A percentile compares a stretch with the other conserved stretches of the same genome.
Conservation (phyloP, 2,113 vertebrate species). For the Brachyistius frenatus region DNA sequence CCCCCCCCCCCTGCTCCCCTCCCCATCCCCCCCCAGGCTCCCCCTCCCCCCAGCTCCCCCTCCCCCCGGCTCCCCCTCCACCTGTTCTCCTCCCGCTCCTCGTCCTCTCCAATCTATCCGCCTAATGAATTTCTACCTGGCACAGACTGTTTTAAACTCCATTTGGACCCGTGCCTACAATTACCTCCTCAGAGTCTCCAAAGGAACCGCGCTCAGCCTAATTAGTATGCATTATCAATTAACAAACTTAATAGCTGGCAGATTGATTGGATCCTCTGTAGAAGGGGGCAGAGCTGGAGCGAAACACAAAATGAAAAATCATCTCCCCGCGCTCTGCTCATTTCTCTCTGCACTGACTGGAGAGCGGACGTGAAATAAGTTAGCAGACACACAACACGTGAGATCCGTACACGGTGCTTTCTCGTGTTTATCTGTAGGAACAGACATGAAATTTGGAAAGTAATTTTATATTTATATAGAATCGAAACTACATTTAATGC, state of each 20-base stretch:
- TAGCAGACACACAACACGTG: too few species aligned
- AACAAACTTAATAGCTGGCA: slow-evolving; percentile 99
- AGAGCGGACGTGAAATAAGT: too few species aligned
- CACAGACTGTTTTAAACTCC: slow-evolving; percentile 99
- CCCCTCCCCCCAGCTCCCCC: slow-evolving; percentile 37
- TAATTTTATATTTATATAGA: not conserved
- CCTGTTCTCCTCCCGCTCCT: slow-evolving; percentile 83
- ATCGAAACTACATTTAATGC: not conserved
- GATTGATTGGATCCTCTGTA: slow-evolving; percentile 99
- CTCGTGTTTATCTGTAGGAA: not conserved
- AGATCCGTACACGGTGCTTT: too few species aligned
- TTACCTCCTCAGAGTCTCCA: slow-evolving; percentile 99
- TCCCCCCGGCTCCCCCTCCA: slow-evolving; percentile 42
- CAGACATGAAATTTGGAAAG: not conserved
- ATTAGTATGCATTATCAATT: slow-evolving; percentile 99
- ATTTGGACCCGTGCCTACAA: slow-evolving; percentile 99
- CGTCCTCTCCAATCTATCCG: slow-evolving; percentile 83
- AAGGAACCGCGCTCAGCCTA: slow-evolving; percentile 98
- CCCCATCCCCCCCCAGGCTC: slow-evolving; percentile 13
- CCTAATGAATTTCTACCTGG: slow-evolving; percentile 99
- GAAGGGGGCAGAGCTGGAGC: slow-evolving; percentile 90
- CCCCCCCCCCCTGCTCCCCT: slow-evolving; percentile 43
- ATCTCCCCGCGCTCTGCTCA: slow-evolving; percentile 83
- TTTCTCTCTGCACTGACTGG: slow-evolving; percentile 65
- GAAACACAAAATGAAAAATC: slow-evolving; percentile 97